Percentiles rank a stretch among this genome's conserved stretches.
phyloP scores from a whole-genome alignment of 2,888 invertebrate genomes.

The Rhimphoctona megacephalus region DNA sequence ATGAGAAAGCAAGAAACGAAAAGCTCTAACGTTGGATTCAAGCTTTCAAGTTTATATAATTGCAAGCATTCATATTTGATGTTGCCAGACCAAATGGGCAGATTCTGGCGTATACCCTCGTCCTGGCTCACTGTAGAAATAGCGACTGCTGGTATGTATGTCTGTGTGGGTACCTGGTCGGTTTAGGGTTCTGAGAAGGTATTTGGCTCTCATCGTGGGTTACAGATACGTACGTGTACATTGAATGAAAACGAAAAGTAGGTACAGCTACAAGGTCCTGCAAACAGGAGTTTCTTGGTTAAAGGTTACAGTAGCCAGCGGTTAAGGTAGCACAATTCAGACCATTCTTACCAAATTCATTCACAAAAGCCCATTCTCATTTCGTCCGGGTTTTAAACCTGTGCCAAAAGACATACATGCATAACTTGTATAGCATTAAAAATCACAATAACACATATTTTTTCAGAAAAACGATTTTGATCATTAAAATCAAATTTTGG shows the following conservation, averaged over 20 bases:
- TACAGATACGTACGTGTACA: slow-evolving; percentile 20
- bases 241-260: slow-evolving; percentile 48
- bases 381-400: neutral
- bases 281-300: slow-evolving; percentile 54
- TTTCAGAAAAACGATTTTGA: neutral
- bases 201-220: slow-evolving; percentile 28
- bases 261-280: slow-evolving; percentile 20
- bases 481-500: neutral
- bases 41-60: slow-evolving; percentile 65
- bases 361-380: slow-evolving; percentile 29
- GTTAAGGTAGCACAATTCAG: slow-evolving; percentile 14
- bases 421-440: neutral
- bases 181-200: slow-evolving; percentile 58
- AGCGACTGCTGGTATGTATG: slow-evolving; percentile 2
- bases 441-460: neutral
- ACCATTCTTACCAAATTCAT: slow-evolving; percentile 23
- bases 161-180: slow-evolving; percentile 31
- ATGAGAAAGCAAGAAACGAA: slow-evolving; percentile 21
- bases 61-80: slow-evolving; percentile 73
- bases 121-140: slow-evolving; percentile 38
- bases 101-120: slow-evolving; percentile 54
- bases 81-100: slow-evolving; percentile 32
- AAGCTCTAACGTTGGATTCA: neutral
- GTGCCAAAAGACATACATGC: neutral
- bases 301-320: slow-evolving; percentile 33